Evolutionary conservation across 2,113 vertebrate species (phyloP).

Genomic region (Boleophthalmus pectinirostris): DNA sequence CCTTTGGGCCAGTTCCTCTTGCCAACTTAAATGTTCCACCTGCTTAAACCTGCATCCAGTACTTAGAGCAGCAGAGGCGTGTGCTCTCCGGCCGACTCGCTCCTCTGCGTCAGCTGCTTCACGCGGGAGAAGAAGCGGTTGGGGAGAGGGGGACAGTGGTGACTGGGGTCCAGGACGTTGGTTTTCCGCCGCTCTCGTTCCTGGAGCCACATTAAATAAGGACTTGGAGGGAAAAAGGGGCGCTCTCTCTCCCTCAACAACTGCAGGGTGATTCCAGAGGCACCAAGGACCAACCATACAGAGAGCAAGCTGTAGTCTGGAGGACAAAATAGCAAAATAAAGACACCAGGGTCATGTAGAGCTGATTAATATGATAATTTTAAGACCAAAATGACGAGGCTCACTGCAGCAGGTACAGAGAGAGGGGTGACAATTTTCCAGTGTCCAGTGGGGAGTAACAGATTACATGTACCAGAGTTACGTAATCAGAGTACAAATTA

Average conservation of each 20-base stretch:
- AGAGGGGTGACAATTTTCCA: no score
- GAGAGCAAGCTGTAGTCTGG: constrained; percentile 87
- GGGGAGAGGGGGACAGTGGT: constrained; percentile 85
- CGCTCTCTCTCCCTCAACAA: constrained; percentile 82
- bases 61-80: constrained; percentile 87
- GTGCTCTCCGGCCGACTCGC: constrained; percentile 82
- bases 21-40: neutral
- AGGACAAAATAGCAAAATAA: neutral
- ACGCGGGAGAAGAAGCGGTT: constrained; percentile 77
- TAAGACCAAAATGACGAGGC: no score
- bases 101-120: constrained; percentile 74
- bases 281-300: constrained; percentile 85
- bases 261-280: constrained; percentile 83
- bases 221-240: constrained; percentile 88
- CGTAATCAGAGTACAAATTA: no score
- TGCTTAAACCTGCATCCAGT: neutral
- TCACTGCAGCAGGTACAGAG: no score
- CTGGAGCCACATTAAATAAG: constrained; percentile 88
- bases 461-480: no score
- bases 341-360: no score
- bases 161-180: constrained; percentile 92
- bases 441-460: no score
- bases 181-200: constrained; percentile 90
- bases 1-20: neutral
- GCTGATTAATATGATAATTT: no score